These are phyloP conservation scores for Lepus europaeus DNA, from an alignment of 2,113 vertebrate genomes.

Conservation along the genomic window DNA sequence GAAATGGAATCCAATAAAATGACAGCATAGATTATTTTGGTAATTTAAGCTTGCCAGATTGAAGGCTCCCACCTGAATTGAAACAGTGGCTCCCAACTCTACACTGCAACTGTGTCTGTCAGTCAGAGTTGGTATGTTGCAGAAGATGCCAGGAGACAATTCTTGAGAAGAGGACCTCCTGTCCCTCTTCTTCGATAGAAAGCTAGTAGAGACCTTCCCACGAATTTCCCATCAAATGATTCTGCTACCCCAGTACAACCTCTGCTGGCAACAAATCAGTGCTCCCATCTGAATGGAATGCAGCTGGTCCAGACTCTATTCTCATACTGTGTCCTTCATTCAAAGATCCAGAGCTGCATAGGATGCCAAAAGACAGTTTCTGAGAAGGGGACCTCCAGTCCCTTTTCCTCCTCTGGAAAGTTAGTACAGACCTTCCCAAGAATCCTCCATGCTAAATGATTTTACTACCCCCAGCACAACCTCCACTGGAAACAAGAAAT, in stretches of 20 bases:
- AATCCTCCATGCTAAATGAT: neutral
- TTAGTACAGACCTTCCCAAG: neutral
- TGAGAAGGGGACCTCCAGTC: neutral
- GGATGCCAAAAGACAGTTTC: neutral
- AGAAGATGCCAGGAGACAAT: neutral
- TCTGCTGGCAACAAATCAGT: neutral
- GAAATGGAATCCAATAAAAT: neutral
- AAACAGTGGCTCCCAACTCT: neutral
- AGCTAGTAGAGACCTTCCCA: neutral
- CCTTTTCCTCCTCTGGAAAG: neutral
- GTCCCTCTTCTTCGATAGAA: neutral
- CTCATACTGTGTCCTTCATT: neutral
- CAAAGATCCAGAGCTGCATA: neutral
- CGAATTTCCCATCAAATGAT: neutral
- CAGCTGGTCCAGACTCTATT: neutral
- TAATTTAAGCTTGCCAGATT: neutral
- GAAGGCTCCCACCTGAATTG: neutral
- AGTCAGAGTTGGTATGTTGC: neutral
- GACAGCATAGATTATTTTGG: neutral
- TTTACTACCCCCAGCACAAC: neutral
- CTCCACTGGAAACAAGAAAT: neutral
- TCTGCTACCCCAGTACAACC: neutral
- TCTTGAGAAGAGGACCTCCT: neutral
- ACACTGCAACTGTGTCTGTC: neutral
- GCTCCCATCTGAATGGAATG: neutral